Evolutionary conservation across 2,113 vertebrate species (phyloP).

Genomic region (Azemiops feae): DNA sequence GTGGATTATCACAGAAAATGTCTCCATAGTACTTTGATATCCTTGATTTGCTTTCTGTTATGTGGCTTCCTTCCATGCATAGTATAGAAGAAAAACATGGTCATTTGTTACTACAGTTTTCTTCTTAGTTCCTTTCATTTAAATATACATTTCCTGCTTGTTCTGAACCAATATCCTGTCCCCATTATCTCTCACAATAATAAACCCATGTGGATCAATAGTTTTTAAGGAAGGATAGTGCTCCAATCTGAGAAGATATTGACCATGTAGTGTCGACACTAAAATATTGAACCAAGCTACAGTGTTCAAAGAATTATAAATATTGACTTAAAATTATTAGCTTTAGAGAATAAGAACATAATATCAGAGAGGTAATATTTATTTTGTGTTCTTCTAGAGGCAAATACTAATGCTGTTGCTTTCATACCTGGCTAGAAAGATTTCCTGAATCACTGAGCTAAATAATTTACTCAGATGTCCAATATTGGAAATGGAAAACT

Average conservation of each 20-base stretch:
- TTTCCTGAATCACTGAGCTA: background rate
- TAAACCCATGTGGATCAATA: background rate
- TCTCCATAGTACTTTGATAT: conserved; percentile 40
- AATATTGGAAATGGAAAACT: background rate
- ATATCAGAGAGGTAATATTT: background rate
- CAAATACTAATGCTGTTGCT: background rate
- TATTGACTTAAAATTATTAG: background rate
- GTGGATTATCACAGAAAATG: conserved; percentile 34
- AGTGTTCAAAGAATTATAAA: background rate
- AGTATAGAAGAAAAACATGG: conserved; percentile 18
- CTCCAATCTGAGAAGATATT: background rate
- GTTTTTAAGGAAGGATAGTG: background rate
- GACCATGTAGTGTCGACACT: background rate
- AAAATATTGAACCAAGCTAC: background rate
- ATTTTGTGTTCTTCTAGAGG: background rate
- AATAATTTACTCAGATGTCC: background rate
- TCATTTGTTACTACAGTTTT: background rate
- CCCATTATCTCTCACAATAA: background rate
- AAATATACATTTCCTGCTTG: background rate
- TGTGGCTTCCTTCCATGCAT: conserved; percentile 44
- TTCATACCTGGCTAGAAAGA: background rate
- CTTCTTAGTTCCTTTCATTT: background rate
- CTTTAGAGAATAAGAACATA: background rate
- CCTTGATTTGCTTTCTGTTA: conserved; percentile 50
- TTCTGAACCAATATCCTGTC: background rate